Evolutionary conservation across 2,888 invertebrate genomes (phyloP).

Genomic region (Petrolisthes cinctipes): DNA sequence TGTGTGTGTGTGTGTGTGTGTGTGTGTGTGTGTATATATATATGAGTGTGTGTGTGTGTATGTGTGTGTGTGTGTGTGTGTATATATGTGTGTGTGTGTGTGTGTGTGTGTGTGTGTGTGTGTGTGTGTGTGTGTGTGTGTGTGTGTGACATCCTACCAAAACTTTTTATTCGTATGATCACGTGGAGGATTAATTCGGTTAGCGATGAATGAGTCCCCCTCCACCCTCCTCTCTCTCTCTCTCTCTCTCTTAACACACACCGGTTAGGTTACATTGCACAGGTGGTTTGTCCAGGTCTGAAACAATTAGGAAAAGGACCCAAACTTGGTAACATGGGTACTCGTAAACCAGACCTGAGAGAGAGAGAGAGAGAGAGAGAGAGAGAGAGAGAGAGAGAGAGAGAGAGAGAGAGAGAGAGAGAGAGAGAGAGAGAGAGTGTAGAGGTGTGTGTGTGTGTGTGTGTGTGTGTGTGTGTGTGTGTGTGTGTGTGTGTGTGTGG

Average conservation of each 20-base stretch:
- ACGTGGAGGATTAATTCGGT: not conserved
- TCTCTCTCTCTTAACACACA: not conserved
- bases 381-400: constrained; percentile 26
- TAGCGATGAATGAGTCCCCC: too few species aligned
- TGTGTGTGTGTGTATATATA: constrained; percentile 6
- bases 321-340: not conserved
- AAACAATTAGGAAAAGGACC: not conserved
- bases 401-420: constrained; percentile 2
- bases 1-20: too few species aligned
- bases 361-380: constrained; percentile 25
- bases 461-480: not conserved
- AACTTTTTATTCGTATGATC: too few species aligned
- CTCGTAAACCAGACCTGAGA: constrained; percentile 1
- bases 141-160: not conserved
- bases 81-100: constrained; percentile 18
- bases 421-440: not conserved
- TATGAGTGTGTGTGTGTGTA: constrained; percentile 15
- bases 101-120: constrained; percentile 18
- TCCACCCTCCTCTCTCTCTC: not conserved
- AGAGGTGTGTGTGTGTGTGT: not conserved
- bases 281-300: not conserved
- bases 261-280: not conserved
- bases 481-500: not conserved
- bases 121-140: constrained; percentile 11
- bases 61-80: constrained; percentile 18